A percentile compares a stretch with the other conserved stretches of the same genome.
phyloP scores from a whole-genome alignment of 2,888 invertebrate genomes.

The Carabus problematicus region DNA sequence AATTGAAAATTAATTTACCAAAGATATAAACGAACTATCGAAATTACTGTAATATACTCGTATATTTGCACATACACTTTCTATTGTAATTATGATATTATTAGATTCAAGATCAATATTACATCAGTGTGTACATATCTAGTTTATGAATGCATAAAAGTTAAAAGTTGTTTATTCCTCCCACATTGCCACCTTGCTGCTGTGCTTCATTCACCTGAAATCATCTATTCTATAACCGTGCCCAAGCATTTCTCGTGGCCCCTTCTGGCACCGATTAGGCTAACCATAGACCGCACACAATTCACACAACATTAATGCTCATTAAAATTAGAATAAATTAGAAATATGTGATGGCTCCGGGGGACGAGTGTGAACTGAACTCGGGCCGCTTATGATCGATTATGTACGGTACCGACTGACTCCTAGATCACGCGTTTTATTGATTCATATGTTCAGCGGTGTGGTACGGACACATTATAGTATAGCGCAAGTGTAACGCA shows the following conservation, averaged over 20 bases:
- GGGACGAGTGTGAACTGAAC: neutral
- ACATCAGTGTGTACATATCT: too few species aligned
- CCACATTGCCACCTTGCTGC: too few species aligned
- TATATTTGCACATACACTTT: too few species aligned
- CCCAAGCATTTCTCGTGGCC: neutral
- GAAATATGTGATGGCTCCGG: slow-evolving; percentile 45
- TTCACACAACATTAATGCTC: slow-evolving; percentile 51
- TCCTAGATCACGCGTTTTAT: slow-evolving; percentile 23
- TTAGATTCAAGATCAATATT: too few species aligned
- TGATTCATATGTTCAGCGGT: slow-evolving; percentile 12
- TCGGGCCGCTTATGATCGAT: slow-evolving; percentile 10
- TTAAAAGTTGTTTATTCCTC: neutral
- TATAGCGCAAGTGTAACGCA: neutral
- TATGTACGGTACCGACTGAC: slow-evolving; percentile 9
- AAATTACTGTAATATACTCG: too few species aligned
- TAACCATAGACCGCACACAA: slow-evolving; percentile 36
- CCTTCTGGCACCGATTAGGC: slow-evolving; percentile 26
- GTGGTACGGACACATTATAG: neutral
- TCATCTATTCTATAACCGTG: too few species aligned
- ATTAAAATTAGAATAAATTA: slow-evolving; percentile 54
- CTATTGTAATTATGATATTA: too few species aligned
- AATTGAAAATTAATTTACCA: too few species aligned
- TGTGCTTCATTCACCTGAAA: too few species aligned
- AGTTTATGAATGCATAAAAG: neutral
- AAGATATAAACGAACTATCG: too few species aligned